A percentile compares a stretch with the other conserved stretches of the same genome.
phyloP scores from a whole-genome alignment of 2,797 vertebrate species.

The Aplochiton taeniatus region DNA sequence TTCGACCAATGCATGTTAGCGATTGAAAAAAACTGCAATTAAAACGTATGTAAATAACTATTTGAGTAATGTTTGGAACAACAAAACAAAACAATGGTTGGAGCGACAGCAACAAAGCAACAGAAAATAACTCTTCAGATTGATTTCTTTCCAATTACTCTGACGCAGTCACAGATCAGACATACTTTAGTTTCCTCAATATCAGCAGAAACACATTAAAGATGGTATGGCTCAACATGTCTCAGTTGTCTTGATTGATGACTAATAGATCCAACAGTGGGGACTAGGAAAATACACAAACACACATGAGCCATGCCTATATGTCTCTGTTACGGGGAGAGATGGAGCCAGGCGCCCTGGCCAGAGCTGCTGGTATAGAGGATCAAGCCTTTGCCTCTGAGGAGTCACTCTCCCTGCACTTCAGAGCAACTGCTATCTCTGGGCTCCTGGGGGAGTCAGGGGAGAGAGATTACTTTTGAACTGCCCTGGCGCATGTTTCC shows the following conservation, averaged over 20 bases:
- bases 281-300: too few species aligned
- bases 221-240: too few species aligned
- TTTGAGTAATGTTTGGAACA: too few species aligned
- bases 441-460: slow-evolving; percentile 30
- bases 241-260: too few species aligned
- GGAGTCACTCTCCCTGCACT: slow-evolving; percentile 1
- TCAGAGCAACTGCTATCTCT: slow-evolving; percentile 30
- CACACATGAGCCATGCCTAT: neutral
- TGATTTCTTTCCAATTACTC: neutral
- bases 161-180: neutral
- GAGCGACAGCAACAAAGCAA: neutral
- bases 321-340: neutral
- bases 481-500: slow-evolving; percentile 51
- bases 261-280: too few species aligned
- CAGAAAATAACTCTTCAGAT: neutral
- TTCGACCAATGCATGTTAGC: too few species aligned
- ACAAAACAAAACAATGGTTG: too few species aligned
- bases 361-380: neutral
- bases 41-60: too few species aligned
- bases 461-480: slow-evolving; percentile 53
- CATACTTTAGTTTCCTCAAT: neutral
- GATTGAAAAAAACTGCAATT: too few species aligned
- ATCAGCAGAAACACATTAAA: too few species aligned
- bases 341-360: neutral
- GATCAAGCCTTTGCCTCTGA: neutral